Base-by-base conservation (phyloP, 2,113 vertebrate species). In the Sclerurus mexicanus region DNA sequence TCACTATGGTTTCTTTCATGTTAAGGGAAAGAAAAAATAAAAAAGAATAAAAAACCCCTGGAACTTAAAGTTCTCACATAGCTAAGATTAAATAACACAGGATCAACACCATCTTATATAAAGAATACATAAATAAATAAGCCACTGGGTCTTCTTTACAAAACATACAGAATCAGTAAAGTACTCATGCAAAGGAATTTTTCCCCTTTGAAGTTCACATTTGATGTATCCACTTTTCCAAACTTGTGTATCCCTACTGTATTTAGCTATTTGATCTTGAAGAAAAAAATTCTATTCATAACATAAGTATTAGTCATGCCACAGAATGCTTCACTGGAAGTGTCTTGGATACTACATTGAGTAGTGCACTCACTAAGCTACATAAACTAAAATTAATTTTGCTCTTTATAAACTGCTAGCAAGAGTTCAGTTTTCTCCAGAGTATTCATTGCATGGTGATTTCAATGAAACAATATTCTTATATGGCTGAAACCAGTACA, bases 101-200 rank as follows among this genome's bases (percentile, higher is more conserved):
- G 79, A 62, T 69, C 53, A 62, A 39, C 49, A 85, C 1, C 11
- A 44, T 23, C 14, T 83, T 73, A 35, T 58, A 50, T n/a, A 85
- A 95, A 78, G 69, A 85, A 84, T 77, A 31, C 10, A 86, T 93
- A 84, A 83, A 90, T 78, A 90, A 92, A 89, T 84, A 86, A 89
- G 11, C 6, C 44, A 63, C 7, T 4, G 0, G 4, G 10, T 28
- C 39, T 62, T 91, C 77, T 83, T 93, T 74, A 67, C 19, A 88
- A 93, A 95, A 88, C 7, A 55, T 40, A 73, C 8, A 60, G 74
- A 68, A 83, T 69, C 31, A 59, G 55, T 37, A 77, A 88, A 85
- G 5, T 6, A 39, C 27, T 94, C 74, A 77, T 91, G n/a, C 37
- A 94, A 91, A 93, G 35, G 46, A 90, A 59, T 33, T 77, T 79